Evolutionary conservation across 2,113 vertebrate genomes (phyloP).

Genomic region (Rattus norvegicus): GRCr8 NC_086021.1:78043001-78043500

Average conservation of each 20-base stretch:
- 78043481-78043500: neutral
- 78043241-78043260: neutral
- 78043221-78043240: neutral
- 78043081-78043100: neutral
- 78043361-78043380: neutral
- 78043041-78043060: constrained; percentile 51
- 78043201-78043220: neutral
- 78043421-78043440: neutral
- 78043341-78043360: neutral
- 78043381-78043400: neutral
- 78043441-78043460: neutral
- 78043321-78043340: neutral
- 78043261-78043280: constrained; percentile 11
- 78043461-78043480: neutral
- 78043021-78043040: constrained; percentile 52
- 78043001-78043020: constrained; percentile 57
- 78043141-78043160: neutral
- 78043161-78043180: neutral
- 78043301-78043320: neutral
- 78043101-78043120: neutral
- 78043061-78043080: neutral
- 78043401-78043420: rapidly evolving
- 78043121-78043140: neutral
- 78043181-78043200: neutral
- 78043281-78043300: neutral